phyloP scores from a whole-genome alignment of 2,113 vertebrate genomes.

The Centrocercus urophasianus region DNA sequence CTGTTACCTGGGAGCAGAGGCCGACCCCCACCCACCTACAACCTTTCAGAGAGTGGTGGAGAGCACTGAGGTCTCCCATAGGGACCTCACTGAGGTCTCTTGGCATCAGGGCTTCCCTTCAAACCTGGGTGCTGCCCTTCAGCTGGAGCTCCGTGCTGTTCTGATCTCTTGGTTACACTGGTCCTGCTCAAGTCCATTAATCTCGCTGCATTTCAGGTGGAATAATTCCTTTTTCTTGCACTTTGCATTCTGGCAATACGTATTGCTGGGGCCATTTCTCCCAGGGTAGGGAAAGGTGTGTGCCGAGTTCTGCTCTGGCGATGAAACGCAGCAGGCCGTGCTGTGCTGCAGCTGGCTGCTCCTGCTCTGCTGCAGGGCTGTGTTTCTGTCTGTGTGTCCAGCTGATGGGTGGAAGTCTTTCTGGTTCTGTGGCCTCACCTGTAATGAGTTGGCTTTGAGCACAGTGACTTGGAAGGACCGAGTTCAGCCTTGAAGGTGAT shows the following conservation, averaged over 20 bases:
- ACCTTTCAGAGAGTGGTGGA: too few species aligned
- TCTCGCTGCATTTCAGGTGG: background rate
- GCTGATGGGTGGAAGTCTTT: fast-evolving
- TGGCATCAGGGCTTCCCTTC: fast-evolving
- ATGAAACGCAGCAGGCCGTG: too few species aligned
- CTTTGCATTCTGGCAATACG: fast-evolving
- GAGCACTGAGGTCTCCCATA: too few species aligned
- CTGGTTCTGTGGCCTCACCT: background rate
- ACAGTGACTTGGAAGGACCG: fast-evolving
- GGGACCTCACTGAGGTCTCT: too few species aligned
- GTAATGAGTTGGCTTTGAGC: background rate
- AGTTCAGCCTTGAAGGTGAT: background rate
- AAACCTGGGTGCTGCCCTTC: fast-evolving
- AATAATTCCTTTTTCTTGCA: background rate
- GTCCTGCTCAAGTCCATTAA: fast-evolving
- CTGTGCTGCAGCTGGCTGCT: background rate
- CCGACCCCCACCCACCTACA: too few species aligned
- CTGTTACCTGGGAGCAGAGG: too few species aligned
- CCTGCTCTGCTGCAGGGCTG: background rate
- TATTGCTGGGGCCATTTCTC: fast-evolving
- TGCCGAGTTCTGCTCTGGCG: background rate
- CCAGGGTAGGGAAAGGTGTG: too few species aligned
- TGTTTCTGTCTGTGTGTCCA: fast-evolving
- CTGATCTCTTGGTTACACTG: background rate
- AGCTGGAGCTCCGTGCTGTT: background rate